Evolutionary conservation across 2,113 vertebrate species (phyloP).

Genomic region (Polypterus senegalus): DNA sequence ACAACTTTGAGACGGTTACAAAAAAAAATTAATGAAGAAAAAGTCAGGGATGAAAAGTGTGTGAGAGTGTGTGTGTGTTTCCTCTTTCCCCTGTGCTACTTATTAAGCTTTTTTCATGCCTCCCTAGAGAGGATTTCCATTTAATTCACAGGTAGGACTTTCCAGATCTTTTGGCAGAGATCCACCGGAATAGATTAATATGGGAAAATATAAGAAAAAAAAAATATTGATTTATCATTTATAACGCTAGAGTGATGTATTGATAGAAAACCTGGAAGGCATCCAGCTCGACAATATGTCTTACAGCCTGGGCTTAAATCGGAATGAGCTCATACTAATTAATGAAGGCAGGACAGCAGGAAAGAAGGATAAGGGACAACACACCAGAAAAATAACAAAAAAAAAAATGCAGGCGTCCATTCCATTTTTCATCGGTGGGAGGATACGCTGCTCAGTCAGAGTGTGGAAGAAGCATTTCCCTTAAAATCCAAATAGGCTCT

Average conservation of each 20-base stretch:
- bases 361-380: too few species aligned
- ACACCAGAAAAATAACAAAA: too few species aligned
- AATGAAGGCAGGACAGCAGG: conserved; percentile 23
- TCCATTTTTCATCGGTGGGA: too few species aligned
- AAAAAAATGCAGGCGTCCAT: too few species aligned
- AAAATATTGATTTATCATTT: conserved; percentile 82
- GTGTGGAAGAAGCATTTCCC: too few species aligned
- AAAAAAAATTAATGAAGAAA: neutral
- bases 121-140: conserved; percentile 22
- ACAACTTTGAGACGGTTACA: neutral
- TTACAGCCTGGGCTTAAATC: conserved; percentile 32
- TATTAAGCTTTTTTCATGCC: neutral
- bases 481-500: too few species aligned
- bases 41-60: neutral
- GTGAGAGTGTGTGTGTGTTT: neutral
- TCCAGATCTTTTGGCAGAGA: conserved; percentile 36
- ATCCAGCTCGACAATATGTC: conserved; percentile 46
- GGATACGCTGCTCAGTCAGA: too few species aligned
- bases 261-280: conserved; percentile 57
- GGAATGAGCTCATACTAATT: conserved; percentile 50
- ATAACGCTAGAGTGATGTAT: conserved; percentile 59
- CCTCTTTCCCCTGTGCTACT: conserved; percentile 1
- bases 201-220: conserved; percentile 49
- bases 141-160: conserved; percentile 26
- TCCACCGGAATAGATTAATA: conserved; percentile 55